Evolutionary conservation across 2,113 vertebrate species (phyloP).

Genomic region (Delphinapterus leucas): DNA sequence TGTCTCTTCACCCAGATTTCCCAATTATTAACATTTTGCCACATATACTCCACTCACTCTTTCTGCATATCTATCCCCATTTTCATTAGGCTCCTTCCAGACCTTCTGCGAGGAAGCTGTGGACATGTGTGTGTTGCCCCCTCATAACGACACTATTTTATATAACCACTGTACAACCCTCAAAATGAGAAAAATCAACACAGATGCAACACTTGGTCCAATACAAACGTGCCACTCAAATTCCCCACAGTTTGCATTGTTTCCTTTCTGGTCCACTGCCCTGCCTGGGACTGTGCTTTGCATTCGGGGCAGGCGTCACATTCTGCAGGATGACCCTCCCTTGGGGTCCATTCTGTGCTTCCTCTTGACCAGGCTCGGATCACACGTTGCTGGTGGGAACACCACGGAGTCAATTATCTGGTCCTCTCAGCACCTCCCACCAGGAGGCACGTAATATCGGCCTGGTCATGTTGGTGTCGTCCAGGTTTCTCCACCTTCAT

Average conservation of each 20-base stretch:
- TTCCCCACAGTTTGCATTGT: background rate
- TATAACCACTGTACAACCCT: background rate
- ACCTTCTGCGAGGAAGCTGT: background rate
- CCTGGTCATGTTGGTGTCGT: accelerated
- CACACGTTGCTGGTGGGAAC: background rate
- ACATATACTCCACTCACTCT: background rate
- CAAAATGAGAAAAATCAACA: background rate
- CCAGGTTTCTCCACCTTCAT: background rate
- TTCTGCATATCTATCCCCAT: background rate
- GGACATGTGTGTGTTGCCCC: background rate
- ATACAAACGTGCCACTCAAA: background rate
- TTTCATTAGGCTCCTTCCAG: background rate
- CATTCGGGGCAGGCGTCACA: accelerated
- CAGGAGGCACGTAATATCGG: too few species aligned
- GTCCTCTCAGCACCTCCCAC: background rate
- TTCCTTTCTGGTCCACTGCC: background rate
- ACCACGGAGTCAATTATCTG: too few species aligned
- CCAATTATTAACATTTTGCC: background rate
- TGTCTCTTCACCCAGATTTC: background rate
- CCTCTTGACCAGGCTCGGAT: accelerated
- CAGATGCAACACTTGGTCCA: background rate
- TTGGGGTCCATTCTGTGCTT: background rate
- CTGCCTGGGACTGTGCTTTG: background rate
- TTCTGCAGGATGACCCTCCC: background rate
- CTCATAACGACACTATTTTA: background rate